A percentile compares a stretch with the other conserved stretches of the same genome.
Conservation (phyloP, 2,888 invertebrate species). For the Sipha maydis region DNA sequence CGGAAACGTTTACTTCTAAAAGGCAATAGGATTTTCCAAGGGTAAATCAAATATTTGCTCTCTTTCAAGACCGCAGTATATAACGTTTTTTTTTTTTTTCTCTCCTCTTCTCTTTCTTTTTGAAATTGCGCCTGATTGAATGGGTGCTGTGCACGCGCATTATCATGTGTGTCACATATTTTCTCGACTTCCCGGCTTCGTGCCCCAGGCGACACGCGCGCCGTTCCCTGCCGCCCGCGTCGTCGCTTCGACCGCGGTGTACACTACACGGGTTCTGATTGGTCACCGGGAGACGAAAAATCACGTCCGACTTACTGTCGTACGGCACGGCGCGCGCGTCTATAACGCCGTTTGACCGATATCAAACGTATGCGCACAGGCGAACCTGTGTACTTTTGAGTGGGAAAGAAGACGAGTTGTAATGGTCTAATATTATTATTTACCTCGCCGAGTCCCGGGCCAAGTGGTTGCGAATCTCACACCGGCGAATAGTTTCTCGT, state of each 20-base stretch:
- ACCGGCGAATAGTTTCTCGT: slow-evolving; percentile 31
- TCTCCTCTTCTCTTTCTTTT: background rate
- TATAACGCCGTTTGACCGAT: background rate
- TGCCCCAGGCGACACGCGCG: background rate
- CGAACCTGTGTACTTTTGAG: too few relatives aligned
- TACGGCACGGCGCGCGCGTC: background rate
- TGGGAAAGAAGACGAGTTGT: too few relatives aligned
- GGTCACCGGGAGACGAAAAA: background rate
- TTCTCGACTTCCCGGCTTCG: background rate
- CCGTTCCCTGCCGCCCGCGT: too few relatives aligned
- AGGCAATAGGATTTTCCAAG: slow-evolving; percentile 24
- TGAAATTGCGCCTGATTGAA: slow-evolving; percentile 50
- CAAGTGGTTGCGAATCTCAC: slow-evolving; percentile 41
- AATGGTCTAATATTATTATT: background rate
- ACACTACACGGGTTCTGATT: background rate
- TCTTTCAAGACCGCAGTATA: slow-evolving; percentile 54
- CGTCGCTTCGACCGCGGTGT: background rate
- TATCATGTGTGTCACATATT: slow-evolving; percentile 54
- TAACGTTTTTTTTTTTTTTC: background rate
- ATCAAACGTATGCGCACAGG: too few relatives aligned
- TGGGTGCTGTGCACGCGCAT: slow-evolving; percentile 28
- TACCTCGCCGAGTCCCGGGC: background rate
- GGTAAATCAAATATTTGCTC: slow-evolving; percentile 45
- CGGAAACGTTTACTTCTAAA: slow-evolving; percentile 34
- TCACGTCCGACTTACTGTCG: background rate